Percentiles rank a stretch among this genome's conserved stretches.
phyloP scores from a whole-genome alignment of 2,797 vertebrate species.

The Botia kubotai region DNA sequence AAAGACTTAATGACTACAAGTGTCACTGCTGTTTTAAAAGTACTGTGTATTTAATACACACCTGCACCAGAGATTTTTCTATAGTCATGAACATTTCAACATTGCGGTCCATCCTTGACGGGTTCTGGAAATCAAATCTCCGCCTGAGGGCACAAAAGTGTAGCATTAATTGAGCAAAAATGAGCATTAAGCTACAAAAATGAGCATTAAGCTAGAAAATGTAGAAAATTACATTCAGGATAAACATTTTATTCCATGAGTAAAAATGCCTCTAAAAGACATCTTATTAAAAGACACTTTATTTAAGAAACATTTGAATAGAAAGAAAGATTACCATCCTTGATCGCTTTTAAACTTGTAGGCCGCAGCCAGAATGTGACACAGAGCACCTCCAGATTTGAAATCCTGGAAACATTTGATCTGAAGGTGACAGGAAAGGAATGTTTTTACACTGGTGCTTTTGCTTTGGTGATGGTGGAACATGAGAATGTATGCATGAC shows the following conservation, averaged over 20 bases:
- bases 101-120: conserved; percentile 96
- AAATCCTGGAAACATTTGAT: conserved; percentile 98
- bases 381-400: conserved; percentile 93
- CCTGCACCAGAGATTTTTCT: conserved; percentile 95
- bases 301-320: too few species aligned
- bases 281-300: too few species aligned
- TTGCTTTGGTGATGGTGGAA: background rate
- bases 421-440: conserved; percentile 69
- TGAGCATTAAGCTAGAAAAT: too few species aligned
- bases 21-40: background rate
- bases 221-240: too few species aligned
- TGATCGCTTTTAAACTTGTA: conserved; percentile 99
- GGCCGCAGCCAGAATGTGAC: conserved; percentile 95
- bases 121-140: conserved; percentile 99
- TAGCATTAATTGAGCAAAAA: conserved; percentile 30
- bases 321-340: conserved; percentile 86
- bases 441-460: background rate
- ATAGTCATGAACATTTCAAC: conserved; percentile 99
- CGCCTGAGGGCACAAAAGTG: conserved; percentile 76
- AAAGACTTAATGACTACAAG: background rate
- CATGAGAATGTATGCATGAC: background rate
- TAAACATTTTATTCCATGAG: too few species aligned
- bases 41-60: conserved; percentile 59
- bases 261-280: too few species aligned
- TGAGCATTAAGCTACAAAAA: background rate